These are phyloP conservation scores for Oreochromis grahami DNA, from an alignment of 2,797 vertebrate genomes.

Conservation along the genomic window DNA sequence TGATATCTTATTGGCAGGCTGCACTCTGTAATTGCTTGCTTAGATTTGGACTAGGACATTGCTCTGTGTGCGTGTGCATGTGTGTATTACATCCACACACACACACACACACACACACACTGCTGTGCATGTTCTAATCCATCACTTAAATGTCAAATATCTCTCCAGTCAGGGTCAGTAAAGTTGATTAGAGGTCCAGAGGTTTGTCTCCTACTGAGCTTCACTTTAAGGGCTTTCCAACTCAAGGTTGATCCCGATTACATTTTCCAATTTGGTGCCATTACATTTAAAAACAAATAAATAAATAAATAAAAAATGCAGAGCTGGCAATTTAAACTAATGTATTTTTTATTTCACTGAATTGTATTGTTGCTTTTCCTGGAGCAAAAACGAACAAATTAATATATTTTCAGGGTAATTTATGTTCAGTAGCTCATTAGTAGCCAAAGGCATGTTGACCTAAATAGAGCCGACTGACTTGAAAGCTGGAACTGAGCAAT, in stretches of 20 bases:
- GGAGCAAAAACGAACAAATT: not conserved
- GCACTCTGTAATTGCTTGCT: slow-evolving; percentile 61
- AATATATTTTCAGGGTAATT: slow-evolving; percentile 18
- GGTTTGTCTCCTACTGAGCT: slow-evolving; percentile 35
- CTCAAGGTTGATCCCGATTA: slow-evolving; percentile 30
- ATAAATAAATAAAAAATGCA: not conserved
- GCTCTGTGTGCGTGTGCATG: not conserved
- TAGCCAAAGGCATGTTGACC: slow-evolving; percentile 51
- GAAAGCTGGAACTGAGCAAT: slow-evolving; percentile 13
- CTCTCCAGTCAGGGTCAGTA: slow-evolving; percentile 32
- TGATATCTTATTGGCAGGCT: slow-evolving; percentile 69
- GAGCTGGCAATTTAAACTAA: not conserved
- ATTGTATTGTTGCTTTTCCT: not conserved
- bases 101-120: not conserved
- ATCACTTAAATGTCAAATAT: slow-evolving; percentile 59
- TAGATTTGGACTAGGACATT: slow-evolving; percentile 57
- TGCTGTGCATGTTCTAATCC: slow-evolving; percentile 45
- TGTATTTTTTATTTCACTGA: not conserved
- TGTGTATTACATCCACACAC: not conserved
- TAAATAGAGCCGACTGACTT: slow-evolving; percentile 37
- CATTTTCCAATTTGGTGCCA: not conserved
- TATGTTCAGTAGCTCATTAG: slow-evolving; percentile 38
- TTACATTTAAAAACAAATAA: not conserved
- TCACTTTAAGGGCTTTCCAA: slow-evolving; percentile 46
- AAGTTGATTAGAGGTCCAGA: slow-evolving; percentile 51